These are phyloP conservation scores for Tricholauxania praeusta DNA, from an alignment of 2,888 invertebrate species.

Conservation along the genomic window DNA sequence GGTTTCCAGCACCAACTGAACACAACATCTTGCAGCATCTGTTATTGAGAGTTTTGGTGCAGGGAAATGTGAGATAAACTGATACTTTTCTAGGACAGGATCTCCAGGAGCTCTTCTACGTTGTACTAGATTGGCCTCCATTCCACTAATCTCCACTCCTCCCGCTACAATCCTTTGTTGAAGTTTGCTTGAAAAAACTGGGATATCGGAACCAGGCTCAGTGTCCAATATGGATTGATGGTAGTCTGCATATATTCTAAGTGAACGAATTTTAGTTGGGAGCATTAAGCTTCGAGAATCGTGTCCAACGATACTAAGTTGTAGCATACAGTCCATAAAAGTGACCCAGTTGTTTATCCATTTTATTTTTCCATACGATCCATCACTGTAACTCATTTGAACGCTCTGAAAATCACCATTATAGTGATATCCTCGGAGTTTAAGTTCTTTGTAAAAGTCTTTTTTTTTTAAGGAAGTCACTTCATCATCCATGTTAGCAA, in stretches of 20 bases:
- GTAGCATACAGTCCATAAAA: constrained; percentile 88
- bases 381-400: constrained; percentile 51
- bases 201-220: constrained; percentile 57
- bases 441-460: constrained; percentile 77
- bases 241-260: constrained; percentile 75
- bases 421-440: constrained; percentile 77
- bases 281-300: constrained; percentile 77
- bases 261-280: constrained; percentile 78
- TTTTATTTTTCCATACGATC: constrained; percentile 56
- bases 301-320: constrained; percentile 77
- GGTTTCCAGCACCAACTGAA: constrained; percentile 81
- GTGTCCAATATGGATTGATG: constrained; percentile 67
- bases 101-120: constrained; percentile 75
- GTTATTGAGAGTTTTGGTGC: constrained; percentile 51
- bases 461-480: constrained; percentile 68
- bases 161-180: constrained; percentile 70
- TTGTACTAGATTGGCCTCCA: constrained; percentile 79
- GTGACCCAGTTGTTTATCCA: constrained; percentile 88
- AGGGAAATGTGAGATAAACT: constrained; percentile 75
- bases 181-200: constrained; percentile 46
- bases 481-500: constrained; percentile 32
- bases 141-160: constrained; percentile 80
- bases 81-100: constrained; percentile 80
- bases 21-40: constrained; percentile 71
- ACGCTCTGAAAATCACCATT: constrained; percentile 51